Base-by-base conservation (phyloP, 2,113 vertebrate species). In the Pollachius pollachius region DNA sequence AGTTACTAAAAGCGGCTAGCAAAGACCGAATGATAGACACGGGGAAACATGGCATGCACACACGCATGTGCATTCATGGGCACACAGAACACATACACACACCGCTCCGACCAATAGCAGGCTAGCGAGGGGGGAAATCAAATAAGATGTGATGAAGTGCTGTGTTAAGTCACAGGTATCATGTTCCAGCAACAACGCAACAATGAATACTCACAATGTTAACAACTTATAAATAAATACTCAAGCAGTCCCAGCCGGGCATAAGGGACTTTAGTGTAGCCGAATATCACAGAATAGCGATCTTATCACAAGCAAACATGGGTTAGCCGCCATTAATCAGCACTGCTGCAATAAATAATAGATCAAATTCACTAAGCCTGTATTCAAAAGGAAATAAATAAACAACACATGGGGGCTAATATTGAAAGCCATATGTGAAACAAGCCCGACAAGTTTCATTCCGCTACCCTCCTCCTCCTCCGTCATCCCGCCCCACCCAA, bases 361-460 rank as follows among this genome's bases (percentile, higher is more conserved):
- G 2, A 48, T 48, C 41, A 48, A 48, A 48, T 48, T 9, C 41
- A 13, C 41, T 12, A 48, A 13, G 41, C 41, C 41, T 15, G 77
- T 74, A 52, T 41, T 57, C 72, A 58, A 78, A 75, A 25, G 73
- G 13, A 78, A 69, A 80, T 67, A 54, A 66, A 71, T 60, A 67
- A 48, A 48, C 41, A 48, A 48, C 41, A 48, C 11, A 48, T 48
- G 9, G 41, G 9, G 41, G 41, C 41, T 48, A 48, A 48, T 19
- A 71, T 18, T 27, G 16, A 76, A 78, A 81, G 68, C 52, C 58
- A 68, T 58, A 83, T 80, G 70, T 48, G 70, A 76, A 64, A 71
- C 68, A 69, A 68, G 23, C 68, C 37, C 65, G 17, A 71, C 62
- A 34, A 41, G 19, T 19, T 15, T 19, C 41, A 58, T 52, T 19